Conservation (phyloP, 1,140 invertebrate genomes). For the Trachelipus rathkii region DNA sequence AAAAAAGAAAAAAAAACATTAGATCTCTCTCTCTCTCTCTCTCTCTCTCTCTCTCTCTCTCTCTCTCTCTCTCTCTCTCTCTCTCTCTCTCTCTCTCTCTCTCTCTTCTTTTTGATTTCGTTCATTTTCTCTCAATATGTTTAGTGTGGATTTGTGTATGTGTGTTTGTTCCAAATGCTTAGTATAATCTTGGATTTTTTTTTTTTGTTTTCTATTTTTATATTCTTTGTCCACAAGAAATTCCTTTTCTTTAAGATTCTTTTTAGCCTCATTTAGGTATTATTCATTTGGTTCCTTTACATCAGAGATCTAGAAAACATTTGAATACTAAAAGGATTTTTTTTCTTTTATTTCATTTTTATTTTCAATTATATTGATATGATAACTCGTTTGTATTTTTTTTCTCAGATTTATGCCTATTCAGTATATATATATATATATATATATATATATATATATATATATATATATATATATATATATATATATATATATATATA, state of each 20-base stretch:
- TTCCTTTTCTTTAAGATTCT: background rate
- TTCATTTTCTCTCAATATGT: too few species aligned
- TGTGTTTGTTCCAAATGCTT: background rate
- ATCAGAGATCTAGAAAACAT: background rate
- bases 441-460: constrained; percentile 15
- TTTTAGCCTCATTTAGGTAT: constrained; percentile 2
- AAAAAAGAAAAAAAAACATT: background rate
- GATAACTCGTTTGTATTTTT: background rate
- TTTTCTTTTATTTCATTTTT: background rate
- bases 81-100: constrained; percentile 1
- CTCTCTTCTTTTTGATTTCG: background rate
- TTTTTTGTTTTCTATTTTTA: background rate
- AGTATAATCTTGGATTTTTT: background rate
- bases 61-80: constrained; percentile 8
- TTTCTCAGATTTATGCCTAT: background rate
- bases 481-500: constrained; percentile 13
- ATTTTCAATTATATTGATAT: background rate
- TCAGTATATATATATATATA: constrained; percentile 7
- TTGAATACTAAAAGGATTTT: background rate
- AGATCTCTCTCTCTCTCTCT: background rate
- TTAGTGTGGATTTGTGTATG: too few species aligned
- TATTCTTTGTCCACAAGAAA: background rate
- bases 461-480: constrained; percentile 15
- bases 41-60: background rate
- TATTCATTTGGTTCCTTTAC: background rate